These are phyloP conservation scores for Dromaius novaehollandiae DNA, from an alignment of 2,113 vertebrate species.

Conservation along the genomic window DNA sequence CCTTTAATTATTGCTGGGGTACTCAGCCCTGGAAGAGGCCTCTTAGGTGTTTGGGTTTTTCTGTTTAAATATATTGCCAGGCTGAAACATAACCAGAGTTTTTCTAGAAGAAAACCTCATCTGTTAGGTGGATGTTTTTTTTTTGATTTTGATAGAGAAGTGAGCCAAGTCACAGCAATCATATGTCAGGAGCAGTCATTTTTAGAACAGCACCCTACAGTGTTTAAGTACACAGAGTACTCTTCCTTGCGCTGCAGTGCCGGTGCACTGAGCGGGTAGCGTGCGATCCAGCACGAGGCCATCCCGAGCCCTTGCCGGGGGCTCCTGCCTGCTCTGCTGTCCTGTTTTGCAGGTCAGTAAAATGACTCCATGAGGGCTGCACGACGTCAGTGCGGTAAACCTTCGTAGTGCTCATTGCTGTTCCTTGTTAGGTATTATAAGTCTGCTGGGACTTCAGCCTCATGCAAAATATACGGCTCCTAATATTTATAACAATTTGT, in stretches of 20 bases:
- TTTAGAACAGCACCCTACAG: neutral
- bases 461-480: neutral
- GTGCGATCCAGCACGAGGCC: fast-evolving
- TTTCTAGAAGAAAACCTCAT: neutral
- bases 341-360: neutral
- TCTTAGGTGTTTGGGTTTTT: neutral
- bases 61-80: neutral
- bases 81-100: neutral
- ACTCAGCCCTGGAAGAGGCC: neutral
- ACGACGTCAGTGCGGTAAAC: neutral
- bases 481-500: neutral
- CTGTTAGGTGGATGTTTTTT: neutral
- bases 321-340: fast-evolving
- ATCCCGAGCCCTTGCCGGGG: neutral
- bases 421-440: neutral
- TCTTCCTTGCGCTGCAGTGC: neutral
- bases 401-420: neutral
- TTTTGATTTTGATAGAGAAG: neutral
- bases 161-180: neutral
- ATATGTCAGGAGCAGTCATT: neutral
- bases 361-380: neutral
- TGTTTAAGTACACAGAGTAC: neutral
- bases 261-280: neutral
- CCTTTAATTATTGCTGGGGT: constrained; percentile 50
- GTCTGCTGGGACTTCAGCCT: neutral